Base-by-base conservation (phyloP, 2,888 invertebrate species). In the Cephonodes hylas region DNA sequence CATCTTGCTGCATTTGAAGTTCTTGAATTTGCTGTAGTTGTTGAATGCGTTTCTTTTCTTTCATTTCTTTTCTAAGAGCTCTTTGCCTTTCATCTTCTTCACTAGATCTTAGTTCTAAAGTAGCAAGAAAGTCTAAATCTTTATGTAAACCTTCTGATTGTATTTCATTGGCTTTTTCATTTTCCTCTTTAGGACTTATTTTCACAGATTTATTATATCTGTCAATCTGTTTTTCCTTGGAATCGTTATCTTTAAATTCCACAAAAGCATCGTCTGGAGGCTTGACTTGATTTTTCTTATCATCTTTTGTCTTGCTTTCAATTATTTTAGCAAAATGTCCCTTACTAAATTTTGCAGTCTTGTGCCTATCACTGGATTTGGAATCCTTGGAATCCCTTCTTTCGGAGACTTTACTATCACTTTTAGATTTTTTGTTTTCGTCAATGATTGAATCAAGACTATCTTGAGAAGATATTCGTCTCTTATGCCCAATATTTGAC, bases 391-490 rank as follows among this genome's bases (percentile, higher is more conserved):
- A 96, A 77, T 96, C 96, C 62, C 96, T 89, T 64, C 96, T 89
- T 79, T 95, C 95, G 2, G 86, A 78, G 57, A 88, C 72, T 76
- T 94, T 94, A 10, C 85, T 79, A 42, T 89, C 93, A 62, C 93
- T 89, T 83, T 94, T 95, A 69, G 93, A 89, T 67, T 94, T 94
- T 74, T 96, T 96, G 2, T 91, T 79, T 13, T 94, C 94, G 64
- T 96, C 95, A 60, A 91, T 88, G 2, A 93, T 80, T 60, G 87
- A 87, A 69, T 94, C 94, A 59, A 91, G 72, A 74, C 93, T 94
- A 63, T 97, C 97, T 80, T 97, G 96, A 1, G 96, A 96, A 67
- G 96, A 96, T 76, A 96, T 94, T 64, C 97, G 93, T 59, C 97
- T 93, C 84, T 97, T 97, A 62, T 93, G 90, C 0, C 95, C 94